phyloP scores from a whole-genome alignment of 2,888 invertebrate species.

The Hirtodrosophila histrioides region DNA sequence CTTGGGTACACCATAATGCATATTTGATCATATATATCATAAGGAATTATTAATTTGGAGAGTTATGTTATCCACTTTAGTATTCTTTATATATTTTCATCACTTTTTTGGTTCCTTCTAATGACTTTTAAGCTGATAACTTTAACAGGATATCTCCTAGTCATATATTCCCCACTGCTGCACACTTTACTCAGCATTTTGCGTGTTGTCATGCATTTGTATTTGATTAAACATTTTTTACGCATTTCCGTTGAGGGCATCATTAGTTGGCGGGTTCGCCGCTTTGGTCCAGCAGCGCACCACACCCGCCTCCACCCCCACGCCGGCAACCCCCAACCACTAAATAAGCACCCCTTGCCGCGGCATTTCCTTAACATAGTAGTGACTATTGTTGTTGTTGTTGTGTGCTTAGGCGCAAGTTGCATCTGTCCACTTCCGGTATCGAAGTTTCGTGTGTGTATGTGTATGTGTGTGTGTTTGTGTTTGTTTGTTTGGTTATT shows the following conservation, averaged over 20 bases:
- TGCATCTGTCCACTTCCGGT: slow-evolving; percentile 82
- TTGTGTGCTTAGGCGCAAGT: slow-evolving; percentile 66
- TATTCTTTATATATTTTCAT: too few species aligned
- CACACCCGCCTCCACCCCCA: slow-evolving; percentile 29
- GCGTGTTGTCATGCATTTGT: slow-evolving; percentile 77
- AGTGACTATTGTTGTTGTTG: slow-evolving; percentile 23
- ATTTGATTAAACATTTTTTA: slow-evolving; percentile 81
- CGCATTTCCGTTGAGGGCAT: slow-evolving; percentile 75
- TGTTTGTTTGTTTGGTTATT: slow-evolving; percentile 48
- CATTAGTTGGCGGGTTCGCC: slow-evolving; percentile 67
- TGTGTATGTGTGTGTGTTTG: slow-evolving; percentile 4
- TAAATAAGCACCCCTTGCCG: slow-evolving; percentile 49
- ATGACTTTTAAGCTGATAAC: not conserved
- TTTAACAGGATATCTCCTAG: slow-evolving; percentile 20
- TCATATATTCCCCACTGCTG: slow-evolving; percentile 5
- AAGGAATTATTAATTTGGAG: too few species aligned
- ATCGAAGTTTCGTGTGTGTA: slow-evolving; percentile 36
- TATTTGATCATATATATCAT: too few species aligned
- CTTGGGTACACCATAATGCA: too few species aligned
- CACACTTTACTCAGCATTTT: slow-evolving; percentile 35
- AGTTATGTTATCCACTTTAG: too few species aligned
- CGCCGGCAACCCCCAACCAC: slow-evolving; percentile 18
- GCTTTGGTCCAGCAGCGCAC: slow-evolving; percentile 66
- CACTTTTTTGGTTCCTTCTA: too few species aligned
- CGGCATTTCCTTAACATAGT: slow-evolving; percentile 28